phyloP scores from a whole-genome alignment of 2,113 vertebrate genomes.

The Cacatua alba region DNA sequence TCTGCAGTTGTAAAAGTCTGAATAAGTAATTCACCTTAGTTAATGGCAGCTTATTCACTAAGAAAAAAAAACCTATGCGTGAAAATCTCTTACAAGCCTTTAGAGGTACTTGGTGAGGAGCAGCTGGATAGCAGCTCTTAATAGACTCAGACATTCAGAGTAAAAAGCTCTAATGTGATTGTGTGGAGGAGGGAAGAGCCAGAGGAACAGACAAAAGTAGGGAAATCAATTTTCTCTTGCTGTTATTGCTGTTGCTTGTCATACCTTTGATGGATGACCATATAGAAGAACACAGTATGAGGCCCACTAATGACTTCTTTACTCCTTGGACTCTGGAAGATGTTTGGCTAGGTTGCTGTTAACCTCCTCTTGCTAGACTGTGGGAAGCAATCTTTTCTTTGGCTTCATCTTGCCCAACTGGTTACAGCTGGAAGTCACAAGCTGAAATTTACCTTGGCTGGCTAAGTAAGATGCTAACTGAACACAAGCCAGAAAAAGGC shows the following conservation, averaged over 20 bases:
- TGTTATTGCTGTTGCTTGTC: background rate
- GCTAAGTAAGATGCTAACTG: background rate
- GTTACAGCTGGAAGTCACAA: background rate
- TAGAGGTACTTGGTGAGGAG: background rate
- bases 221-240: background rate
- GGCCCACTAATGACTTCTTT: background rate
- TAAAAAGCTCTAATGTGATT: background rate
- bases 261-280: background rate
- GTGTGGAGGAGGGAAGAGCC: accelerated
- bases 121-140: background rate
- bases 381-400: background rate
- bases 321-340: background rate
- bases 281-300: background rate
- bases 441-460: background rate
- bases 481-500: background rate
- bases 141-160: background rate
- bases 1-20: background rate
- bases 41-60: background rate
- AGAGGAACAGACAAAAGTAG: background rate
- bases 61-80: accelerated
- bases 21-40: background rate
- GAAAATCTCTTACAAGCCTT: background rate
- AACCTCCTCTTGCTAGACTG: background rate
- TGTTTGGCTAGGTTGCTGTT: background rate
- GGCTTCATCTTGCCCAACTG: background rate